phyloP scores from a whole-genome alignment of 2,113 vertebrate genomes.

The Nesogale talazaci region DNA sequence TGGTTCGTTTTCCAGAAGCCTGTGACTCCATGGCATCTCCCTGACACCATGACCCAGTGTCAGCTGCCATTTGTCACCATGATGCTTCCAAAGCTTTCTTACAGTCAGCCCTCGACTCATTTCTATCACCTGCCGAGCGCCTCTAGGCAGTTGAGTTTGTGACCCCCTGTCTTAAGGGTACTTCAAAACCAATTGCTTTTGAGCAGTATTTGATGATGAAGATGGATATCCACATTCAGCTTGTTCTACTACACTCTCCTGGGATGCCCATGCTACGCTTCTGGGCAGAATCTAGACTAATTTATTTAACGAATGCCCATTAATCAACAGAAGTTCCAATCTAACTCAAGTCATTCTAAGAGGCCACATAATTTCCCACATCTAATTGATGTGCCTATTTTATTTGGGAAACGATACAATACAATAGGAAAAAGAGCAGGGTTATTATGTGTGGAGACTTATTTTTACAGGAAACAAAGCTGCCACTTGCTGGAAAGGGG shows the following conservation, averaged over 20 bases:
- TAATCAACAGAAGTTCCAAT: constrained; percentile 81
- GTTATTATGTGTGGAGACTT: constrained; percentile 55
- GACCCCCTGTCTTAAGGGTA: constrained; percentile 64
- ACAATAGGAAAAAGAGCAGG: constrained; percentile 5
- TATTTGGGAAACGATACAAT: constrained; percentile 40
- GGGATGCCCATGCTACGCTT: constrained; percentile 65
- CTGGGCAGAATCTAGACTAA: constrained; percentile 80
- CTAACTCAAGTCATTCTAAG: constrained; percentile 76
- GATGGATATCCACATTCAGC: constrained; percentile 79
- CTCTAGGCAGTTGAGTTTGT: constrained; percentile 41
- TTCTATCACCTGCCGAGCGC: constrained; percentile 41
- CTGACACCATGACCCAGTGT: constrained; percentile 22
- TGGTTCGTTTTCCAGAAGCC: not conserved
- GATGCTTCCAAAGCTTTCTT: not conserved
- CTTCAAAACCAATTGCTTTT: constrained; percentile 81
- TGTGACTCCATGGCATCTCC: not conserved
- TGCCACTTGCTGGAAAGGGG: not conserved
- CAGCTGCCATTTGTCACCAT: constrained; percentile 50
- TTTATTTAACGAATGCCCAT: constrained; percentile 81
- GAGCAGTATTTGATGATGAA: constrained; percentile 82
- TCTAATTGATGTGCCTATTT: constrained; percentile 59
- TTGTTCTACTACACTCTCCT: constrained; percentile 69
- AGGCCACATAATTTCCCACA: constrained; percentile 56
- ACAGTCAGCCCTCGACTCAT: constrained; percentile 5
- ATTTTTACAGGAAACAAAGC: constrained; percentile 57